These are phyloP conservation scores for Periophthalmus magnuspinnatus DNA, from an alignment of 2,797 vertebrate species.

Conservation along the genomic window DNA sequence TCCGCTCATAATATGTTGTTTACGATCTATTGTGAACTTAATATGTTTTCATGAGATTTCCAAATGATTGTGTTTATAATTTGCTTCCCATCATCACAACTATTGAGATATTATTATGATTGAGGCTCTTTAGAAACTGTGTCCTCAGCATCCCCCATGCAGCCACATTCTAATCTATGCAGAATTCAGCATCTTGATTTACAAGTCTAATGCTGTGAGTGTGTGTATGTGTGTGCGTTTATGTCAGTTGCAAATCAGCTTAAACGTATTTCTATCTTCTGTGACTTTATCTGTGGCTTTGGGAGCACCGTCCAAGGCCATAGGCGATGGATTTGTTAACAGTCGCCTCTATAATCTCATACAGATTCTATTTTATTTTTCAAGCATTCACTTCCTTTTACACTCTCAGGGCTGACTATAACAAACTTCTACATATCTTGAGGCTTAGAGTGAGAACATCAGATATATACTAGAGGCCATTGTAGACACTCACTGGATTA, in stretches of 20 bases:
- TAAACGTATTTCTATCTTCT: conserved; percentile 48
- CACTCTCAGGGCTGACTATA: conserved; percentile 42
- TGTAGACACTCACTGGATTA: conserved; percentile 35
- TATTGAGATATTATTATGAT: not conserved
- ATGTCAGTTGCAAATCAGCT: conserved; percentile 51
- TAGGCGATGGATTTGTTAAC: conserved; percentile 64
- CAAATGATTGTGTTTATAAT: not conserved
- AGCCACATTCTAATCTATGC: conserved; percentile 1
- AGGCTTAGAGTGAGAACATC: conserved; percentile 49
- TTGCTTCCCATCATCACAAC: not conserved
- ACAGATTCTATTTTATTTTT: conserved; percentile 26
- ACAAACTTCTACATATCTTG: conserved; percentile 49
- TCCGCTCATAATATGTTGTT: not conserved
- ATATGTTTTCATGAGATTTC: not conserved
- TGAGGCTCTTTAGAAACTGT: not conserved
- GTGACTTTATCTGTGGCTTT: conserved; percentile 35
- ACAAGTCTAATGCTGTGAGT: conserved; percentile 3
- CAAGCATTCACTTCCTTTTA: conserved; percentile 44
- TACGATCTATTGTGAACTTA: not conserved
- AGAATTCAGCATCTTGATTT: conserved; percentile 29
- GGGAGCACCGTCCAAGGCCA: conserved; percentile 57
- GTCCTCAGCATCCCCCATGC: conserved; percentile 8
- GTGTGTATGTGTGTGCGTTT: conserved; percentile 5
- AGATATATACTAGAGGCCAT: conserved; percentile 44
- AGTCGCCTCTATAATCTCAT: conserved; percentile 64